Evolutionary conservation across 2,888 invertebrate species (phyloP).

Genomic region (Laothoe populi): DNA sequence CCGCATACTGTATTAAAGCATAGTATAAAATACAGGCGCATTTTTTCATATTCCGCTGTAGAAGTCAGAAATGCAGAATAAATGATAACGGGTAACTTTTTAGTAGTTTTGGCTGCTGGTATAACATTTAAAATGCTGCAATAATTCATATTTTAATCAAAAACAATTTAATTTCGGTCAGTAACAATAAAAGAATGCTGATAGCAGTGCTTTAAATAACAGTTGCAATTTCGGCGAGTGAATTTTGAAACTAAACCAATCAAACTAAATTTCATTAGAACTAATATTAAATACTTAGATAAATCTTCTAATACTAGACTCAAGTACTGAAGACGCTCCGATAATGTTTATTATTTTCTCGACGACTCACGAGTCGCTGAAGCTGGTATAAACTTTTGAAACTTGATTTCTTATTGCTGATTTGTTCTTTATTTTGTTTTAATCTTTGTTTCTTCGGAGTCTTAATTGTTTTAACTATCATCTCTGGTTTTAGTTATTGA

Average conservation of each 20-base stretch:
- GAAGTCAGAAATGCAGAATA: too few relatives aligned
- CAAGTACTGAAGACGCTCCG: neutral
- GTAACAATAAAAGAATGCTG: neutral
- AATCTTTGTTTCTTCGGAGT: constrained; percentile 3
- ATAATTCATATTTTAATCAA: too few relatives aligned
- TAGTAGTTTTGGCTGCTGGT: too few relatives aligned
- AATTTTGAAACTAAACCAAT: neutral
- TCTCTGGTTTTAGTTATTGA: neutral
- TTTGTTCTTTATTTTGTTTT: constrained; percentile 1
- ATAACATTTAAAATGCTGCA: too few relatives aligned
- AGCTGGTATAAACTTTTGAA: constrained; percentile 1
- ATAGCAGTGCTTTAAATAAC: neutral
- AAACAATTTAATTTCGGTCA: too few relatives aligned
- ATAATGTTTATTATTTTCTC: constrained; percentile 16
- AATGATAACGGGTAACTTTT: too few relatives aligned
- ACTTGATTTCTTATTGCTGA: constrained; percentile 16
- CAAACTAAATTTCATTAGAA: neutral
- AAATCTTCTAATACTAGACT: constrained; percentile 2
- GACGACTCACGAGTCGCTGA: neutral
- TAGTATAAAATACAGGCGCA: too few relatives aligned
- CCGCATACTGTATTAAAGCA: too few relatives aligned
- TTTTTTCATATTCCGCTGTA: too few relatives aligned
- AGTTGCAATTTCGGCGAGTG: neutral
- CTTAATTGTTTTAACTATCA: neutral
- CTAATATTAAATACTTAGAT: neutral